Evolutionary conservation across 1,140 invertebrate genomes (phyloP).

Genomic region (Parasteatoda tepidariorum): DNA sequence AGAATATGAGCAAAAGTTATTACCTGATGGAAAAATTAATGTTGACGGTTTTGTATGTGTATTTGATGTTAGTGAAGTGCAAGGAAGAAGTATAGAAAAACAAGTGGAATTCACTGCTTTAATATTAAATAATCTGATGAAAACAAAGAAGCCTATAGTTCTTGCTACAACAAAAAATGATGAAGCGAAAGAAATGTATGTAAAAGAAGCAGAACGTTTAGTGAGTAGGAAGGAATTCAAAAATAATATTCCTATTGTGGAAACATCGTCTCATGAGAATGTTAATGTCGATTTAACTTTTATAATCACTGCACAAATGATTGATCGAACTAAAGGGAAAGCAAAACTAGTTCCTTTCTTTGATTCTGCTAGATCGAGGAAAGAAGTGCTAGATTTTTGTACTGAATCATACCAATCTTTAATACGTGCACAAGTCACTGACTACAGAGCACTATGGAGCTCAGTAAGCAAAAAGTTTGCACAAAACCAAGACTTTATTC

Average conservation of each 20-base stretch:
- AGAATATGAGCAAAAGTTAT: constrained; percentile 92
- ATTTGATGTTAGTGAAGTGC: constrained; percentile 93
- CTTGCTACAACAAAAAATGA: constrained; percentile 97
- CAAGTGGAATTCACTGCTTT: constrained; percentile 80
- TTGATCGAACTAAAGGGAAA: constrained; percentile 80
- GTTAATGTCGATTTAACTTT: constrained; percentile 97
- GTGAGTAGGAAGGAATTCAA: constrained; percentile 93
- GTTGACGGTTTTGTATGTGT: constrained; percentile 97
- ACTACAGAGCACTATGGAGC: constrained; percentile 88
- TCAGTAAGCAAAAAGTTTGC: constrained; percentile 86
- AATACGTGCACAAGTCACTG: constrained; percentile 82
- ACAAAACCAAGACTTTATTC: constrained; percentile 86
- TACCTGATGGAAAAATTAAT: constrained; percentile 92
- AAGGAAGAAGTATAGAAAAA: constrained; percentile 85
- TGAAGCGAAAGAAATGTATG: constrained; percentile 86
- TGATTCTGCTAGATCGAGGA: constrained; percentile 86
- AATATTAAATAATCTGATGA: constrained; percentile 85
- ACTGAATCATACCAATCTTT: constrained; percentile 88
- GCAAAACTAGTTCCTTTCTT: constrained; percentile 82
- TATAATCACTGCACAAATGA: constrained; percentile 89
- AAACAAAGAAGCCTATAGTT: constrained; percentile 95
- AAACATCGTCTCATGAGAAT: constrained; percentile 96
- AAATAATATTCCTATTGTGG: constrained; percentile 83
- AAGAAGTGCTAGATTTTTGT: constrained; percentile 88
- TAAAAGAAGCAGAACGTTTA: constrained; percentile 89